Percentiles rank a stretch among this genome's conserved stretches.
phyloP scores from a whole-genome alignment of 1,140 invertebrate genomes.

The Lepidurus apus region DNA sequence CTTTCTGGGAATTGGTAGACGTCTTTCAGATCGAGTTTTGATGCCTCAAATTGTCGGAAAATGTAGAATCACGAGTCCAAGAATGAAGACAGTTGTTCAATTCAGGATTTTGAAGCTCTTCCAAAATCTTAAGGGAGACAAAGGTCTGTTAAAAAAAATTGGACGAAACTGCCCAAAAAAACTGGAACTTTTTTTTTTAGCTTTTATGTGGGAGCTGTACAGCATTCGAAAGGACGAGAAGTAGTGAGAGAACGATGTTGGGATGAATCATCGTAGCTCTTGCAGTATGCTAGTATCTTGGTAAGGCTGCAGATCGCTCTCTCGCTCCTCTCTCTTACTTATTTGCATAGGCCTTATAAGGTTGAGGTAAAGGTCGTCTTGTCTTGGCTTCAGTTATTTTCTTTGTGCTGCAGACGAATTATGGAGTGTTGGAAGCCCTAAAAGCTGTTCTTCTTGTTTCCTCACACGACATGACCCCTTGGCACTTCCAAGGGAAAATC shows the following conservation, averaged over 20 bases:
- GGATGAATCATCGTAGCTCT: not conserved
- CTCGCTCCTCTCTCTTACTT: not conserved
- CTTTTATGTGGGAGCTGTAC: not conserved
- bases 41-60: not conserved
- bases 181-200: not conserved
- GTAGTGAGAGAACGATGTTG: not conserved
- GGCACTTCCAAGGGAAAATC: not conserved
- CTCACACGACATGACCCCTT: not conserved
- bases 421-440: slow-evolving; percentile 10
- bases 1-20: not conserved
- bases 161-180: not conserved
- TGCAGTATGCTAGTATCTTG: not conserved
- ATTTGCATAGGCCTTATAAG: slow-evolving; percentile 22
- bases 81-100: not conserved
- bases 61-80: not conserved
- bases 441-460: not conserved
- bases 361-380: slow-evolving; percentile 7
- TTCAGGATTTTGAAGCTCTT: slow-evolving; percentile 6
- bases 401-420: not conserved
- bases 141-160: not conserved
- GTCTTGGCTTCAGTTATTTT: not conserved
- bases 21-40: not conserved
- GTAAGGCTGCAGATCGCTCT: not conserved
- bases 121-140: not conserved
- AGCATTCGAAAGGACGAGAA: not conserved